Base-by-base conservation (phyloP, 2,797 vertebrate genomes). In the Sus cebifrons region DNA sequence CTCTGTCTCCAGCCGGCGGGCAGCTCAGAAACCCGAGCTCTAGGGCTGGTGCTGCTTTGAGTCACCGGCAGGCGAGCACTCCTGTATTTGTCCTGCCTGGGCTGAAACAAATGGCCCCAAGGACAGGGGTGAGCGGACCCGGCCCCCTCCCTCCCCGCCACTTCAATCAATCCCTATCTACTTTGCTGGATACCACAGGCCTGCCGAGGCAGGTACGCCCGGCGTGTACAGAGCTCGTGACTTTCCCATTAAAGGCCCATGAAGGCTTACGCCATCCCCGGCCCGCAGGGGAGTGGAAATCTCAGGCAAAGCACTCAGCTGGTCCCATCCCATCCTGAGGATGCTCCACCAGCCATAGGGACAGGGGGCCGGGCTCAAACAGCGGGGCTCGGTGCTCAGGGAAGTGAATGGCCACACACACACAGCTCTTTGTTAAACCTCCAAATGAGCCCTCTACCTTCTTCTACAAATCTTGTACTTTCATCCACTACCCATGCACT, bases 171-270 rank as follows among this genome's bases (percentile, higher is more conserved):
- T 65, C 2, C 1, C 3, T 0, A 27, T 10, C 75, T 2, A 3
- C 40, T 91, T 73, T 75, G 32, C 56, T 1, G 12, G 44, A 49
- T 25, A 20, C 27, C 6, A 1, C 44, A 67, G 65, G 89, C 89
- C 78, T 29, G 27, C 25, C 8, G 12, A 0, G 0, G 49, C 36
- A 6, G 49, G 15, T 32, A 16, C 14, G 17, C 67, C 11, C 16
- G 1, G 64, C 0, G 0, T 9, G 10, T 4, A 32, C 4, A n/a
- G 60, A 40, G 60, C 32, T 36, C 5, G 0, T 23, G 14, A 44
- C 49, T 18, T 40, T 73, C 44, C 74, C 29, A 0, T 2, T 10
- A 52, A 23, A 25, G 74, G 36, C 32, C 36, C 6, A 25, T 25
- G 7, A 36, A 40, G 14, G 25, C 27, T 36, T 20, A 73, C 17